Percentiles rank a stretch among this genome's conserved stretches.
phyloP scores from a whole-genome alignment of 2,113 vertebrate species.

The Xiphias gladius region DNA sequence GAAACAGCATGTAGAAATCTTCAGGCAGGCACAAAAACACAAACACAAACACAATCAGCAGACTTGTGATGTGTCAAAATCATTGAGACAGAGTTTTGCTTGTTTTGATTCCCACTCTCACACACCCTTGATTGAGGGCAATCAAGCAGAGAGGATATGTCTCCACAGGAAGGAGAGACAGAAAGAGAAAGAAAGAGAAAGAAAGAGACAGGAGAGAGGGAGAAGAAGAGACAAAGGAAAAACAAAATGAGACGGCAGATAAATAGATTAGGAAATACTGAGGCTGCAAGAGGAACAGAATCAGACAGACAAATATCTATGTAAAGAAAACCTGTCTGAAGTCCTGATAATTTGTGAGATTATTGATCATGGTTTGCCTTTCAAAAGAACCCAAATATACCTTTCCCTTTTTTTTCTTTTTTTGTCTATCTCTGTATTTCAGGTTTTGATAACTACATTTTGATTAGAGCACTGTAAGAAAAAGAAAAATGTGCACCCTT shows the following conservation, averaged over 20 bases:
- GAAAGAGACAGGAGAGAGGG: conserved; percentile 32
- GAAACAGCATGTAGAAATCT: conserved; percentile 41
- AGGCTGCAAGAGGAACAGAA: conserved; percentile 25
- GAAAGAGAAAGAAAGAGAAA: conserved; percentile 9
- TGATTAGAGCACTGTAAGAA: background rate
- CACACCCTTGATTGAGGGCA: conserved; percentile 49
- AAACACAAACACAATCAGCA: conserved; percentile 60
- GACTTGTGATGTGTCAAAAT: conserved; percentile 59
- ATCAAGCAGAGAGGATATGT: conserved; percentile 71
- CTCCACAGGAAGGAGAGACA: conserved; percentile 68
- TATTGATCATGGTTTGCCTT: conserved; percentile 44
- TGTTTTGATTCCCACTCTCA: conserved; percentile 61
- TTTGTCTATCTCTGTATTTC: background rate
- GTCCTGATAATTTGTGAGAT: conserved; percentile 35
- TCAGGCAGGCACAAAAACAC: conserved; percentile 2
- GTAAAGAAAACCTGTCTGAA: conserved; percentile 35
- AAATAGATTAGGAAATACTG: conserved; percentile 46
- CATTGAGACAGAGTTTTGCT: conserved; percentile 50
- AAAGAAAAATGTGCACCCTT: background rate
- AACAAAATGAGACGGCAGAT: conserved; percentile 23
- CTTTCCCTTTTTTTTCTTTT: background rate
- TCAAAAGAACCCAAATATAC: conserved; percentile 21
- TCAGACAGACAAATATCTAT: conserved; percentile 16
- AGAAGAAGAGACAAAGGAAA: conserved; percentile 14
- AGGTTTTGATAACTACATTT: background rate